A percentile compares a stretch with the other conserved stretches of the same genome.
Conservation (phyloP, 2,797 vertebrate species). For the Synanceia verrucosa region DNA sequence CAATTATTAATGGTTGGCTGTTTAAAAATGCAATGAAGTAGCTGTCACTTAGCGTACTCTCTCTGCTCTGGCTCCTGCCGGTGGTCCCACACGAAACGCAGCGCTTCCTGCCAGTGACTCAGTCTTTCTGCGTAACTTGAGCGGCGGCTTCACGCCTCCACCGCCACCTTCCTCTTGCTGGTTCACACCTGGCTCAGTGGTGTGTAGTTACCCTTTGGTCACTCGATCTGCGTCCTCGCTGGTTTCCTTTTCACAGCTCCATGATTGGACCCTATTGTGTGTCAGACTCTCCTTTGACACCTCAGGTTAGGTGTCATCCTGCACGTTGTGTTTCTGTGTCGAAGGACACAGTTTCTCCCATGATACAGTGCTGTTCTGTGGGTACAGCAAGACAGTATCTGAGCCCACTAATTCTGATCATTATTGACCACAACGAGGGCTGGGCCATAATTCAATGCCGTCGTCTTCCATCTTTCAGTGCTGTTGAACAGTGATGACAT, state of each 20-base stretch:
- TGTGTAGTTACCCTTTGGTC: conserved; percentile 77
- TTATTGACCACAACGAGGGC: not conserved
- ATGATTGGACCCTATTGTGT: conserved; percentile 77
- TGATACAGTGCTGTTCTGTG: not conserved
- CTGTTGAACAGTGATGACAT: not conserved
- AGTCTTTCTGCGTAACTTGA: conserved; percentile 86
- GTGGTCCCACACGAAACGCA: conserved; percentile 66
- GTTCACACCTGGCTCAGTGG: conserved; percentile 50
- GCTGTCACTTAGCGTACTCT: conserved; percentile 83
- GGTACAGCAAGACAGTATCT: not conserved
- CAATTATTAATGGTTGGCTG: conserved; percentile 76
- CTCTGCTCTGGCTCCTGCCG: conserved; percentile 67
- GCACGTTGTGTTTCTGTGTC: conserved; percentile 19
- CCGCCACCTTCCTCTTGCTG: conserved; percentile 70
- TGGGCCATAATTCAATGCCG: not conserved
- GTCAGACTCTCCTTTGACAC: conserved; percentile 72
- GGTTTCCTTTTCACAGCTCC: conserved; percentile 81
- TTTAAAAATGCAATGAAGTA: conserved; percentile 83
- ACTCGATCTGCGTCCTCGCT: conserved; percentile 62
- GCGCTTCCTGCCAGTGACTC: conserved; percentile 83
- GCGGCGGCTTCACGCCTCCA: conserved; percentile 61
- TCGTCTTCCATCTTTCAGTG: not conserved
- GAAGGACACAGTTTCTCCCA: conserved; percentile 23
- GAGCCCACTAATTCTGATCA: not conserved
- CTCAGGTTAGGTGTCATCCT: conserved; percentile 69